phyloP scores from a whole-genome alignment of 2,888 invertebrate genomes.

The Bursaphelenchus okinawaensis region DNA sequence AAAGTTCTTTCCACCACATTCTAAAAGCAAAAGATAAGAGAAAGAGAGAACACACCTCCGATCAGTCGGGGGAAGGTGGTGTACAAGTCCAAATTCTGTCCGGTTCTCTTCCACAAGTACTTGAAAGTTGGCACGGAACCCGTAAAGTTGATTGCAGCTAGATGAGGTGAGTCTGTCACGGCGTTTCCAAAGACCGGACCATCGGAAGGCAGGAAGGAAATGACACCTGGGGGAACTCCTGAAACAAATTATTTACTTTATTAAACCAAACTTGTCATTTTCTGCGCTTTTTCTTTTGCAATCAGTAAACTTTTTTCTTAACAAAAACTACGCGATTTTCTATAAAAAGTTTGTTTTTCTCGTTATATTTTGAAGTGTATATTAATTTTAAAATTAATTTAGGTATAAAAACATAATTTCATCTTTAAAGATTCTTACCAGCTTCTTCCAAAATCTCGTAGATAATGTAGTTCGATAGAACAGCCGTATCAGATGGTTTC shows the following conservation, averaged over 20 bases:
- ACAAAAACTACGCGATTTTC: background rate
- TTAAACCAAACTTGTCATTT: too few species aligned
- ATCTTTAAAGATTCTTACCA: too few species aligned
- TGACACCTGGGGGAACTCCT: constrained; percentile 80
- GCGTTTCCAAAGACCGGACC: constrained; percentile 89
- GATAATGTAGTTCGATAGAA: constrained; percentile 88
- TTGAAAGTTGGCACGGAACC: constrained; percentile 75
- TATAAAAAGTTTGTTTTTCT: too few species aligned
- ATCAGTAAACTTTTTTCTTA: too few species aligned
- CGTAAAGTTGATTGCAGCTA: constrained; percentile 94
- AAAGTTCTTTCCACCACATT: constrained; percentile 98
- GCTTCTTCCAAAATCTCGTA: constrained; percentile 90
- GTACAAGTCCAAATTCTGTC: constrained; percentile 77
- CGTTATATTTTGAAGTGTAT: too few species aligned
- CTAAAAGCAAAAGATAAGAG: constrained; percentile 63
- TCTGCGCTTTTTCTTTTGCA: too few species aligned
- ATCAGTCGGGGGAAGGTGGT: constrained; percentile 85
- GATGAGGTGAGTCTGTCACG: constrained; percentile 75
- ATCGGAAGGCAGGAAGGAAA: constrained; percentile 92
- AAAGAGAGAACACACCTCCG: constrained; percentile 59
- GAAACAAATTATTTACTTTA: background rate
- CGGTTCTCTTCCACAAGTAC: constrained; percentile 80
- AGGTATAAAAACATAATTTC: too few species aligned
- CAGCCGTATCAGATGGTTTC: constrained; percentile 96
- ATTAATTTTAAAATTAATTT: too few species aligned